Evolutionary conservation across 2,113 vertebrate species (phyloP), one percentile per base, ranked within the genome.

Genomic region (Astatotilapia flaviijosephi): DNA sequence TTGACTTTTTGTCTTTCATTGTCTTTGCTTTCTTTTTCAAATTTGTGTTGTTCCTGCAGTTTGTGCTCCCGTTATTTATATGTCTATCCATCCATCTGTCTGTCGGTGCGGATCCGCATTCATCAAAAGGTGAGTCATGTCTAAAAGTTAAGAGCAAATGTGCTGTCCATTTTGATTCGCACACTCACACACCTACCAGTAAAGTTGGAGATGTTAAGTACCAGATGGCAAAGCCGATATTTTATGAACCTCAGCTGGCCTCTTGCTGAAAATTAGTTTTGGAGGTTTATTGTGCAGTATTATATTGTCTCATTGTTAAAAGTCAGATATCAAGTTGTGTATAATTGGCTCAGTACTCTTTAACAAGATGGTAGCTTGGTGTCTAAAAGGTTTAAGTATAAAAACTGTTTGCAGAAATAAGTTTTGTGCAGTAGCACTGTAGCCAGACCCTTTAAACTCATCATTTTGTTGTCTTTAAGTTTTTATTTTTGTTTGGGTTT

Each of bases 81-180:
- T 86, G 35, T 90, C 31, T 60, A 65, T 90, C 35, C 23, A 21
- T 93, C 83, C 68, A 26, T 86, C 82, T 55, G 15, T 90, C 83
- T 80, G 75, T 82, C 45, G 60, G 19, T 53, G 86, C 45, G 83
- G 79, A 89, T 73, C 80, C 21, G 49, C 80, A 65, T 85, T 75
- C 89, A 56, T 92, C 73, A 21, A 73, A 91, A 93, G 94, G 95
- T 95, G 91, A 95, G 95, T 95, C 82, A 70, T 54, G 84, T 91
- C 83, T 83, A 82, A 89, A 68, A 91, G 90, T 92, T 87, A 83
- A 65, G 56, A 79, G 79, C 70, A 26, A 23, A 28, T 84, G 54
- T 86, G 84, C 45, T 19, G 75, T 19, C 55, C 62, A 40, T 83
- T 31, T 40, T 1, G 15, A 81, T 79, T 42, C 21, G 28, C 14